Evolutionary conservation across 2,113 vertebrate species (phyloP), one percentile per base, ranked within the genome.

Genomic region (Cyanistes caeruleus): DNA sequence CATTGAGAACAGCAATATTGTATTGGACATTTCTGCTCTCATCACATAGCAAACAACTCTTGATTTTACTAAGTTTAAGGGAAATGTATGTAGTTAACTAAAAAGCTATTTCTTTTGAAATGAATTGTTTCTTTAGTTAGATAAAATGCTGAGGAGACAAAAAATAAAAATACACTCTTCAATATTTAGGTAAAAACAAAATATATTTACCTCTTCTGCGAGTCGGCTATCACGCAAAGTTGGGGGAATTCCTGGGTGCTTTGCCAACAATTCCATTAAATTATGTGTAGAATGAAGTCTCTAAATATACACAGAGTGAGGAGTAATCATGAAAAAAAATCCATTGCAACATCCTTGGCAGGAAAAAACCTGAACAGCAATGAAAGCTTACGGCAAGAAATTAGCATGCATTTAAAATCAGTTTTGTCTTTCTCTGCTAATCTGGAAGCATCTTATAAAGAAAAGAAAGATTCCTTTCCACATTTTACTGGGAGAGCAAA

Each of bases 221-320:
- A 99, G 98, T 55, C 90, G 98, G 97, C 99, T 95, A 85, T 99
- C 99, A 97, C 99, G 97, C 64, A 99, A 98, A 13, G 99, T 99
- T 0, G 99, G 99, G 9, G 99, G 98, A 96, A 99, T 99, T 85
- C 99, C 99, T 89, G 98, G 98, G 95, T 99, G 99, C 91, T 99
- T 99, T 97, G 99, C 98, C 33, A 89, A 97, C 70, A 99, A 92
- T 91, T 99, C 99, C 98, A 99, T 99, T 91, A 99, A 94, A 93
- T 99, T 99, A 96, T 99, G 99, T 6, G 99, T 99, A 37, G 99
- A 99, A 95, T 99, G 99, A 96, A 99, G 99, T 95, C 99, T 99
- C 99, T 99, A 97, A 85, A 95, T 48, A 95, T 19, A 92, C 16
- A 97, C 1, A 94, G 94, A 96, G 59, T 58, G 41, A 95, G 65